Conservation (phyloP, 1,140 invertebrate species). For the Drosophila prosaltans region DNA sequence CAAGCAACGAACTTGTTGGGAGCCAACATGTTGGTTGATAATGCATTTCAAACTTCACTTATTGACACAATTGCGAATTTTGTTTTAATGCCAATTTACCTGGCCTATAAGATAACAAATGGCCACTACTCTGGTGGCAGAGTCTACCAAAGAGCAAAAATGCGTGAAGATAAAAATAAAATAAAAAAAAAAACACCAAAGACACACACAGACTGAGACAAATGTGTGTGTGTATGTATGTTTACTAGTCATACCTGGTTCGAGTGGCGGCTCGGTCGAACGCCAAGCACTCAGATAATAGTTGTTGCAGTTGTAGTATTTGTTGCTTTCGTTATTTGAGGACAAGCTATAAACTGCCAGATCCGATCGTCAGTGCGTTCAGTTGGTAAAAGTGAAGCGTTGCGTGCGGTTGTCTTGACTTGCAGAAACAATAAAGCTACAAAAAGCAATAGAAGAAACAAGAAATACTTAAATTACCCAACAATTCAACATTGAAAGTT, state of each 20-base stretch:
- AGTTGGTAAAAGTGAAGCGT: slow-evolving; percentile 83
- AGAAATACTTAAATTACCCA: slow-evolving; percentile 22
- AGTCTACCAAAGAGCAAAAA: background rate
- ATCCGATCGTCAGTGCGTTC: slow-evolving; percentile 80
- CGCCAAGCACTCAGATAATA: slow-evolving; percentile 17
- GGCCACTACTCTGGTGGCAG: slow-evolving; percentile 1
- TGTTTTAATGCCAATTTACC: slow-evolving; percentile 23
- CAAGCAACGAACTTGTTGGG: slow-evolving; percentile 57
- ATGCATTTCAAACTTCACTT: slow-evolving; percentile 48
- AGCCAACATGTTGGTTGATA: slow-evolving; percentile 45
- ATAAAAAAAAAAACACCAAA: background rate
- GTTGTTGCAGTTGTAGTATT: slow-evolving; percentile 45
- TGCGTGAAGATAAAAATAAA: background rate
- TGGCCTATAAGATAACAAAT: slow-evolving; percentile 43
- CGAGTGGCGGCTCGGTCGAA: slow-evolving; percentile 47
- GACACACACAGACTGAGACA: background rate
- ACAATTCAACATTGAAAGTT: slow-evolving; percentile 28
- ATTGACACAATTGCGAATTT: slow-evolving; percentile 60
- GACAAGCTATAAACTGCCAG: slow-evolving; percentile 78
- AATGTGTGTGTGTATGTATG: background rate
- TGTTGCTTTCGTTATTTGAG: slow-evolving; percentile 62
- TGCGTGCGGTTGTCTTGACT: slow-evolving; percentile 71
- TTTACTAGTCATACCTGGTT: slow-evolving; percentile 30
- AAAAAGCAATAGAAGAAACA: background rate
- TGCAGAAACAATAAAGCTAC: background rate